Evolutionary conservation across 2,113 vertebrate genomes (phyloP).

Genomic region (Aegypius monachus): DNA sequence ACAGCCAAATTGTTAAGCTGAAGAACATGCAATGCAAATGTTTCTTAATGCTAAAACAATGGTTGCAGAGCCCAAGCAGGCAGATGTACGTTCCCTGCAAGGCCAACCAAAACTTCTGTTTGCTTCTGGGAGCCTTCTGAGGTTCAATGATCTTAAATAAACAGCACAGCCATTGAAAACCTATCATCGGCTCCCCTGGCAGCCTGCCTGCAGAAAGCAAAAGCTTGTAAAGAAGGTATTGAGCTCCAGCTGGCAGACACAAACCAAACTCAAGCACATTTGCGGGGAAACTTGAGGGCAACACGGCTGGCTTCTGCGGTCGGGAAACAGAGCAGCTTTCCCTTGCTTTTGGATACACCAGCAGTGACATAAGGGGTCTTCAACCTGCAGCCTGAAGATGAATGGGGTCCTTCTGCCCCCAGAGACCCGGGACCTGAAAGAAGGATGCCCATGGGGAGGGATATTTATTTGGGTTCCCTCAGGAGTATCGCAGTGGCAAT

Average conservation of each 20-base stretch:
- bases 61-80: background rate
- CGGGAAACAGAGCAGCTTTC: background rate
- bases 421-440: background rate
- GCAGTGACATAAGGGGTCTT: background rate
- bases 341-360: background rate
- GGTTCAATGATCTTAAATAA: background rate
- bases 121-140: slow-evolving; percentile 1
- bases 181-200: background rate
- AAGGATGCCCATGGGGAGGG: background rate
- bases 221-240: background rate
- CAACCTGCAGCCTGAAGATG: background rate
- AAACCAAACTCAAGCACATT: background rate
- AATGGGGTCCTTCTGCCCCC: background rate
- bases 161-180: background rate
- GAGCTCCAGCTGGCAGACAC: slow-evolving; percentile 36
- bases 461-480: background rate
- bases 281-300: background rate
- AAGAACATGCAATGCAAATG: background rate
- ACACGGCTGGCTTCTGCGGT: background rate
- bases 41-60: background rate
- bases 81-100: background rate
- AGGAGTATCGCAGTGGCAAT: background rate
- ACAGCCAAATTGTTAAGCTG: background rate
- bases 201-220: background rate
- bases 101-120: slow-evolving; percentile 7